These are phyloP conservation scores for Callinectes sapidus DNA, from an alignment of 2,888 invertebrate species.

Conservation along the genomic window DNA sequence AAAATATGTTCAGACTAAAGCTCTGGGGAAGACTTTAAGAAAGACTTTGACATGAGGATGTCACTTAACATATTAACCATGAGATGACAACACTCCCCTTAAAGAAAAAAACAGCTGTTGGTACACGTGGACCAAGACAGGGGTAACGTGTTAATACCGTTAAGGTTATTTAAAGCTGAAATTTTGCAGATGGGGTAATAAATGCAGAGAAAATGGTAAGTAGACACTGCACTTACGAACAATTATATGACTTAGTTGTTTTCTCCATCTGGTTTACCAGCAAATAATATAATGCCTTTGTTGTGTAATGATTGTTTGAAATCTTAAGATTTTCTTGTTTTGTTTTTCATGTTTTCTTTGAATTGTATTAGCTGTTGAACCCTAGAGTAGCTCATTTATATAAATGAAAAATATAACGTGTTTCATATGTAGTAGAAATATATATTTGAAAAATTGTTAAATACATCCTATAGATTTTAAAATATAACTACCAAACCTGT, in stretches of 20 bases:
- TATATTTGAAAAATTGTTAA: conserved; percentile 19
- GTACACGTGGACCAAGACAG: no score
- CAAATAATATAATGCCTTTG: neutral
- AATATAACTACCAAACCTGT: neutral
- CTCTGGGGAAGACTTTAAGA: neutral
- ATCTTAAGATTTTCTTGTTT: neutral
- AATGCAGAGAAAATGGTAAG: neutral
- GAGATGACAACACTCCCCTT: no score
- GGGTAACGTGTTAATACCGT: neutral
- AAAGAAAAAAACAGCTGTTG: no score
- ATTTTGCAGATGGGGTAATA: neutral
- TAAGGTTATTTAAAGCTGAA: neutral
- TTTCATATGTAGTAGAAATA: neutral
- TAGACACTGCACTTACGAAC: neutral
- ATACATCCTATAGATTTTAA: neutral
- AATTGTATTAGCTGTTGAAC: conserved; percentile 4
- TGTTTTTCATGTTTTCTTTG: neutral
- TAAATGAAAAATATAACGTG: neutral
- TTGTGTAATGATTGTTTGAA: conserved; percentile 1
- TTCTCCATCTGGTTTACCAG: neutral
- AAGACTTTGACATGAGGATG: no score
- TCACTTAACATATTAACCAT: no score
- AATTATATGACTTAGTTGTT: neutral
- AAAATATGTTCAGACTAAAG: no score
- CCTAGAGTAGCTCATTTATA: neutral